Evolutionary conservation across 2,888 invertebrate genomes (phyloP), one percentile per base, ranked within the genome.

Genomic region (Sminthurinus aureus): DNA sequence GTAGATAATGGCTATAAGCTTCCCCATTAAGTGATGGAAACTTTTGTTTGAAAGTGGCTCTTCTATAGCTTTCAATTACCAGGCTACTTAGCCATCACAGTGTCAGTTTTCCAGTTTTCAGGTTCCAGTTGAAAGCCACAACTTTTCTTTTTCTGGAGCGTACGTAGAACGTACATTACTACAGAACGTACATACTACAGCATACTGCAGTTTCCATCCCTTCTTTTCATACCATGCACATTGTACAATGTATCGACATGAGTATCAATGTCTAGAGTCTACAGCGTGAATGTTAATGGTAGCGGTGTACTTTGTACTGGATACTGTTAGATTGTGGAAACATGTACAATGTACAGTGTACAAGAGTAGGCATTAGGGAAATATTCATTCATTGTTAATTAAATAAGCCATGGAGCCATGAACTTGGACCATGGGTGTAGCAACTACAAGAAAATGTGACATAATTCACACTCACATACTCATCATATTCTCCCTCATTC

Each of bases 391-490:
- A 71, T 71, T 24, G 71, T 71, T 71, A 71, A 71, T 71, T 71
- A 71, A 71, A 24, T 71, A 71, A 20, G 71, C 71, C 24, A 71
- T 71, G 71, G 71, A 71, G 71, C 71, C 38, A 71, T 71, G 71
- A 71, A 71, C 71, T 71, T 18, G 15, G 58, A 38, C 1, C n/a
- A 4, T 67, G 67, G 67, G 67, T 67, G 67, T 64, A 20, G 67
- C n/a, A 58, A 69, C n/a, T 69, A 69, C 67, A 69, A 71, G 71
- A 26, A 38, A 71, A 71, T 71, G 24, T 58, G 58, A 58, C 71
- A 20, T 22, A 22, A 24, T 24, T 24, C 24, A 71, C 22, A 71
- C 24, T 71, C 71, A 71, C 71, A 71, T 6, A 24, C 71, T 71
- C 26, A 12, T 71, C 26, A 12, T 24, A 24, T 26, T 71, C 71